Base-by-base conservation (phyloP, 2,113 vertebrate genomes). In the Calyptommatus sinebrachiatus region DNA sequence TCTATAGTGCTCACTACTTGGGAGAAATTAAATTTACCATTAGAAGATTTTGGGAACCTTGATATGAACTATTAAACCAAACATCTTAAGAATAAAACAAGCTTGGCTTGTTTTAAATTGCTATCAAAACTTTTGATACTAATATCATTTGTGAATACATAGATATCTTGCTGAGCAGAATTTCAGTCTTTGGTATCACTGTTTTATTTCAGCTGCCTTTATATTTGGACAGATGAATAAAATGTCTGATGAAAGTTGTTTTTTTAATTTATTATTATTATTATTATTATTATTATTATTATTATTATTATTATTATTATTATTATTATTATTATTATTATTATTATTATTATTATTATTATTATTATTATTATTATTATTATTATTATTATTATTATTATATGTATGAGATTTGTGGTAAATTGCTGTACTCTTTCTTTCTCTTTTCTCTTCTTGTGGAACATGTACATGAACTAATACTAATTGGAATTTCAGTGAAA, bases 31-130 rank as follows among this genome's bases (percentile, higher is more conserved):
- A 87, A 72, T 71, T 80, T 45, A 84, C 76, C 3, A 28, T 46
- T 80, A 77, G 28, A 65, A 63, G 48, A 85, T 84, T 86, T 88
- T 60, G 73, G 65, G 70, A 62, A 31, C 20, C 70, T 75, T 82
- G 67, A 41, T 5, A 28, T 78, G 76, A 41, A 12, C 53, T 0
- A 26, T 86, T 84, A 86, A 79, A 45, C 18, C 88, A 78, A 84
- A 84, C 79, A 84, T 84, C 80, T 7, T 45, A 84, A 81, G 76
- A 5, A 74, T 2, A 10, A 48, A 41, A 4, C 35, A 41, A 41
- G 35, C 35, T 41, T 41, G 35, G 35, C 35, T 41, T 41, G 35
- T 41, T 41, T 41, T 41, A 41, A 41, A 41, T 41, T 41, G 35
- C 35, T 41, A 41, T 7, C 57, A 63, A 77, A 66, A 26, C 31